Base-by-base conservation (phyloP, 2,113 vertebrate species). In the Scatophagus argus region DNA sequence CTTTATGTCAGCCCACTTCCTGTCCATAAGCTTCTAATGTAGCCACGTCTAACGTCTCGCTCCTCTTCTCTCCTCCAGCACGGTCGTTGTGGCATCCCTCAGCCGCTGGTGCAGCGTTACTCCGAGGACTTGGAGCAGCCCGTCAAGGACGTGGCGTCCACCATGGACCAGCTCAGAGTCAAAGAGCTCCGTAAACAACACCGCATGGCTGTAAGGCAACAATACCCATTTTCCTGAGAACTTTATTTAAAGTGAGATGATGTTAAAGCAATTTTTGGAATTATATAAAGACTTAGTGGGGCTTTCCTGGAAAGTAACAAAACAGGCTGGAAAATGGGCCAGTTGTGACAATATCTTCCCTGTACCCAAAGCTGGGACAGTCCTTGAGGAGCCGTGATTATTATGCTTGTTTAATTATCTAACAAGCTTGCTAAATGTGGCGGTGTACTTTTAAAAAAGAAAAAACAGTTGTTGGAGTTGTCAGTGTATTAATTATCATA, bases 141-240 rank as follows among this genome's bases (percentile, higher is more conserved):
- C 0, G 94, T 93, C 74, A 96, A 98, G 87, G 96, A 98, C 0
- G 89, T 99, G 43, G 97, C 96, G 27, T 84, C 95, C 80, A 93
- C 90, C 83, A 93, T 99, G 96, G 98, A 99, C 92, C 96, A 96
- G 90, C 95, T 99, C 74, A 92, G 98, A 29, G 97, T 99, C 81
- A 98, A 95, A 88, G 95, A 96, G 72, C 95, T 99, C 6, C 96
- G 97, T 38, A 99, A 97, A 90, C 96, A 98, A 84, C 98, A 99
- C 88, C 97, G 98, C 73, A 99, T 99, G 98, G 98, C 98, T 61
- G 98, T 99, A 92, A 97, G 97, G 89, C 71, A 69, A 43, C n/a
- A 44, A 1, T 58, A n/a, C 5, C 14, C 17, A 47, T 69, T 77
- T 32, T 44, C 19, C 7, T 29, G 29, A 72, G 25, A 31, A 11